These are phyloP conservation scores for Pelecanus crispus DNA, from an alignment of 2,113 vertebrate genomes.

Conservation along the genomic window DNA sequence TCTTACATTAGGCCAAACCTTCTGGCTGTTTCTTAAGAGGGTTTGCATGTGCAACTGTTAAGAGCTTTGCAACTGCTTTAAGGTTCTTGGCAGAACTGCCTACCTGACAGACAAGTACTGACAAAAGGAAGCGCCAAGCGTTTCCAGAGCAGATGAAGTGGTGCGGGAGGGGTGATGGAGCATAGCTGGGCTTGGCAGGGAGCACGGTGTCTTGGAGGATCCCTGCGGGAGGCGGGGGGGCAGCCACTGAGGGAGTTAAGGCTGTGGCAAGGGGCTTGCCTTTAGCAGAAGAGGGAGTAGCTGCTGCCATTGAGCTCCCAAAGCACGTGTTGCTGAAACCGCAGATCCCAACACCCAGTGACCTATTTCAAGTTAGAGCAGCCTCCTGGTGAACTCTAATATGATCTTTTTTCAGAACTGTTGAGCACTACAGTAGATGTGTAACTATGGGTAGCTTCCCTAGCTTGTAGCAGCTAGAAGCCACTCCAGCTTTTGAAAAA, in stretches of 20 bases:
- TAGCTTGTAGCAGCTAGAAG: background rate
- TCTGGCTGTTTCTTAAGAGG: conserved; percentile 16
- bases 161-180: background rate
- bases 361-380: conserved; percentile 7
- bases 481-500: background rate
- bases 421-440: background rate
- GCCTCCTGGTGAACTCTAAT: background rate
- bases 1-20: conserved; percentile 19
- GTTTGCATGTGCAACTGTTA: background rate
- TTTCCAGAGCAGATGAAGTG: background rate
- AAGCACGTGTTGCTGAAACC: background rate
- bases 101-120: conserved; percentile 2
- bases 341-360: background rate
- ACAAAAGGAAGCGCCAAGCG: background rate
- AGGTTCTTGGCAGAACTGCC: conserved; percentile 11
- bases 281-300: background rate
- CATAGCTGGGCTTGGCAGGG: background rate
- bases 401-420: background rate
- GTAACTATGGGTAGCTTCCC: background rate
- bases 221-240: rapidly evolving
- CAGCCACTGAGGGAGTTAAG: background rate
- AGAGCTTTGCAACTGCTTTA: conserved; percentile 18
- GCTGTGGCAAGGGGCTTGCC: background rate
- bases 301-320: background rate
- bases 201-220: background rate